A percentile compares a stretch with the other conserved stretches of the same genome.
Conservation (phyloP, 2,797 vertebrate genomes). For the Pangasius krempfi region DNA sequence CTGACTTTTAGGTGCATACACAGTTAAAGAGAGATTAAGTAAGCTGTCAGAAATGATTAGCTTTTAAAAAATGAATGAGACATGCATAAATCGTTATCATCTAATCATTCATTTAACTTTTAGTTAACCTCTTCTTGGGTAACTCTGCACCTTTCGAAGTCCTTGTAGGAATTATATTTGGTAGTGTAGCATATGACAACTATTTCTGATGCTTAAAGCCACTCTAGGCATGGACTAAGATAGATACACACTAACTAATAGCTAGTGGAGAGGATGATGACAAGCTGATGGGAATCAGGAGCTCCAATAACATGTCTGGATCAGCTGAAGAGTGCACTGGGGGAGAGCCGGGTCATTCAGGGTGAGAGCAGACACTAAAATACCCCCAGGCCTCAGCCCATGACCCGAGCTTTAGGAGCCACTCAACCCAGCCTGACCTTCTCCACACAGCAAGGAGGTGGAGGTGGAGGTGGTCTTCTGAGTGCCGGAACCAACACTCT, state of each 20-base stretch:
- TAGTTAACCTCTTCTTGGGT: not conserved
- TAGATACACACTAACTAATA: not conserved
- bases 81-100: not conserved
- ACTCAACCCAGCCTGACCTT: conserved; percentile 68
- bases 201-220: not conserved
- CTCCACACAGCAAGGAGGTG: conserved; percentile 62
- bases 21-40: conserved; percentile 4
- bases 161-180: not conserved
- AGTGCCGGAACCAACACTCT: conserved; percentile 39
- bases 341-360: conserved; percentile 63
- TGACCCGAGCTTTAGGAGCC: conserved; percentile 67
- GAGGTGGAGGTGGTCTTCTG: conserved; percentile 28
- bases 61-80: not conserved
- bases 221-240: not conserved
- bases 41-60: conserved; percentile 26
- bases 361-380: conserved; percentile 59
- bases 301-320: conserved; percentile 52
- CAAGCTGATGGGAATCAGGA: conserved; percentile 23
- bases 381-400: conserved; percentile 58
- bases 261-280: conserved; percentile 22
- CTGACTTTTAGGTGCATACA: conserved; percentile 38
- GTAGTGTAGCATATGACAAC: not conserved
- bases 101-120: not conserved
- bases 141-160: not conserved
- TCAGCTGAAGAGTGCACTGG: conserved; percentile 41